Percentiles rank a stretch among this genome's conserved stretches.
Evolutionary conservation across 2,888 invertebrate genomes (phyloP).

Genomic region (Lepeophtheirus nordmannii): DNA sequence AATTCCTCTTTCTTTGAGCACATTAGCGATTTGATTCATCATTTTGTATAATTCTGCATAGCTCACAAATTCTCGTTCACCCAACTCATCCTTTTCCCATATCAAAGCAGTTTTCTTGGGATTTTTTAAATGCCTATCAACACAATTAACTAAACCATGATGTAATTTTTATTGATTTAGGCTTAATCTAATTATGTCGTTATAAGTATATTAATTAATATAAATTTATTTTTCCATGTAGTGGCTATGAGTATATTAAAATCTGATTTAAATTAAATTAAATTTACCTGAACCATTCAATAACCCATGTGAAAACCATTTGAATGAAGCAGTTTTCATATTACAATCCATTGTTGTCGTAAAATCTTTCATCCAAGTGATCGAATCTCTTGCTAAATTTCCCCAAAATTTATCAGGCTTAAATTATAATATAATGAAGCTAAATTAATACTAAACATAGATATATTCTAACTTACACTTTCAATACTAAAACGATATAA

Average conservation of each 20-base stretch:
- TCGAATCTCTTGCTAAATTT: conserved; percentile 25
- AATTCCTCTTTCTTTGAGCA: conserved; percentile 34
- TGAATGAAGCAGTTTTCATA: conserved; percentile 24
- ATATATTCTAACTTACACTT: not conserved
- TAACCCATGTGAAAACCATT: conserved; percentile 28
- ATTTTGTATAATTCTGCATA: conserved; percentile 32
- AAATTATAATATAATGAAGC: not conserved
- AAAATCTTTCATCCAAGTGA: conserved; percentile 27
- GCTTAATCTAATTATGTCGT: not conserved
- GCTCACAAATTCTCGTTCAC: conserved; percentile 31
- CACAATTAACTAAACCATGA: conserved; percentile 33
- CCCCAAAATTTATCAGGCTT: conserved; percentile 28
- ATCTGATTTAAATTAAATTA: not conserved
- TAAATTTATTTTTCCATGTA: too few relatives aligned
- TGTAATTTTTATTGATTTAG: not conserved
- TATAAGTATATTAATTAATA: too few relatives aligned
- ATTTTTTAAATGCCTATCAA: conserved; percentile 35
- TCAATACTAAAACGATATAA: not conserved
- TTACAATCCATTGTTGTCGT: conserved; percentile 26
- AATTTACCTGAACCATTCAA: conserved; percentile 27
- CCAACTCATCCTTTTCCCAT: conserved; percentile 39
- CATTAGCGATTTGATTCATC: conserved; percentile 35
- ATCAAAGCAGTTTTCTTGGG: conserved; percentile 35
- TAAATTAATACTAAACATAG: not conserved
- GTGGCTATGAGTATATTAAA: not conserved